Evolutionary conservation across 1,140 invertebrate genomes (phyloP).

Genomic region (Meloidogyne chitwoodi): DNA sequence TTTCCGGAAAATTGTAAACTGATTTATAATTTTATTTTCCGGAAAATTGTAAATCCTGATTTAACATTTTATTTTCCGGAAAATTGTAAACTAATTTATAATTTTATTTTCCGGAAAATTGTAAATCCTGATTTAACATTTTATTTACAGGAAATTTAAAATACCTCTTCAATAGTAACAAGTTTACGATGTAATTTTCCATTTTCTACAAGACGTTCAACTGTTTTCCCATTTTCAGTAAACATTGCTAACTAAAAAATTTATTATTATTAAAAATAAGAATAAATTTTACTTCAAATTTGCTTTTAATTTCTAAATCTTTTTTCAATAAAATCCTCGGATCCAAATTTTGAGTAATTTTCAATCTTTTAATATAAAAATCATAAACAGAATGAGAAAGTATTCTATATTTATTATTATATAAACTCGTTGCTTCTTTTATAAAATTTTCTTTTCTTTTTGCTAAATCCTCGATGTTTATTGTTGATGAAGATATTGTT

Average conservation of each 20-base stretch:
- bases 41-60: too few relatives aligned
- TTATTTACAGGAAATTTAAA: too few relatives aligned
- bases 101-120: too few relatives aligned
- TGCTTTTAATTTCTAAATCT: constrained; percentile 3
- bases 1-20: too few relatives aligned
- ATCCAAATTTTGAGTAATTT: constrained; percentile 3
- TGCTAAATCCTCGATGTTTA: neutral
- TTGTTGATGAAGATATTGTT: too few relatives aligned
- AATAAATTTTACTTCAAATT: neutral
- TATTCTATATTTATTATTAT: constrained; percentile 1
- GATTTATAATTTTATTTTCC: too few relatives aligned
- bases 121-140: too few relatives aligned
- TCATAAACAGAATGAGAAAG: neutral
- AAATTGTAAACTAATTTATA: too few relatives aligned
- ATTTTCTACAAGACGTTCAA: neutral
- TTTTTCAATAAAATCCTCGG: neutral
- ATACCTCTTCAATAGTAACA: neutral
- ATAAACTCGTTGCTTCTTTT: neutral
- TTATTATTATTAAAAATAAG: too few relatives aligned
- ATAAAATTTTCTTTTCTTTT: neutral
- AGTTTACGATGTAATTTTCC: neutral
- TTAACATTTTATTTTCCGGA: too few relatives aligned
- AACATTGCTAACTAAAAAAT: neutral
- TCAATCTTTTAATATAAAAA: neutral
- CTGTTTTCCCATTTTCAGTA: neutral